Evolutionary conservation across 2,888 invertebrate genomes (phyloP).

Genomic region (Dicranocentrus wangi): DNA sequence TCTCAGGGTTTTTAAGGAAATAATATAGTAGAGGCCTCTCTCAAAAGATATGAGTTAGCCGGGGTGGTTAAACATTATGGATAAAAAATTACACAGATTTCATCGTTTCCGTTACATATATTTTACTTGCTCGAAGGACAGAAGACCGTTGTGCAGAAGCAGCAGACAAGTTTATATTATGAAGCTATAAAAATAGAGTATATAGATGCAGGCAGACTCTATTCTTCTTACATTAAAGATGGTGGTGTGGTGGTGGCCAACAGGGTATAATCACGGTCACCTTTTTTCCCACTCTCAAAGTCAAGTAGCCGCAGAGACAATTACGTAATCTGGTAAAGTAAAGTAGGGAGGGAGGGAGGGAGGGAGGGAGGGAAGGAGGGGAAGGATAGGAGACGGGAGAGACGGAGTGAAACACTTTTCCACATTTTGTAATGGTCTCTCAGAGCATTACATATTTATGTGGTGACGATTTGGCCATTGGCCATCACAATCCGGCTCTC

Average conservation of each 20-base stretch:
- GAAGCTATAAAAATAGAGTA: too few relatives aligned
- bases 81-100: neutral
- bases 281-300: neutral
- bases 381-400: too few relatives aligned
- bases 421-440: constrained; percentile 24
- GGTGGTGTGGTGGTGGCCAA: too few relatives aligned
- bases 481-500: constrained; percentile 41
- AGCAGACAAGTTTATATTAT: too few relatives aligned
- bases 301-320: neutral
- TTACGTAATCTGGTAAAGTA: constrained; percentile 5
- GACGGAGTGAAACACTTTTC: too few relatives aligned
- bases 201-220: too few relatives aligned
- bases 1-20: too few relatives aligned
- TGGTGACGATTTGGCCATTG: constrained; percentile 63
- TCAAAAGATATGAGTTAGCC: too few relatives aligned
- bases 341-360: neutral
- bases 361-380: too few relatives aligned
- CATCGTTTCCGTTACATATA: constrained; percentile 11
- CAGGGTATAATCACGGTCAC: neutral
- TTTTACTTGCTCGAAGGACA: neutral
- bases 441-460: constrained; percentile 57
- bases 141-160: too few relatives aligned
- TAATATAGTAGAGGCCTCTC: too few relatives aligned
- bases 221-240: too few relatives aligned
- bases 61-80: neutral